Evolutionary conservation across 1,140 invertebrate genomes (phyloP).

Genomic region (Pseudomyrmex sp.): DNA sequence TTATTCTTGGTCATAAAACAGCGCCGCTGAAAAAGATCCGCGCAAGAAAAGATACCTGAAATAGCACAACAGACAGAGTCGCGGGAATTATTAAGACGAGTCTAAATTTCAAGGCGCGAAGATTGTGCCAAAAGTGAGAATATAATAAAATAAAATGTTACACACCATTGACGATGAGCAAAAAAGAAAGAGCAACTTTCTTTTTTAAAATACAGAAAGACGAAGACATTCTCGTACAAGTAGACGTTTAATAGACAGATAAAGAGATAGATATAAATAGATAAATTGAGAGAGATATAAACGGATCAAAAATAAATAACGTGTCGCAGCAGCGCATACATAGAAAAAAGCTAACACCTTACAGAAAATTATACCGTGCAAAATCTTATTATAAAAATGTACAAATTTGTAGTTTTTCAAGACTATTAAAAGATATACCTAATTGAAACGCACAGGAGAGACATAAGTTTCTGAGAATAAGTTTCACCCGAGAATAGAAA

Average conservation of each 20-base stretch:
- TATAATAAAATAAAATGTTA: not conserved
- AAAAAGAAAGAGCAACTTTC: not conserved
- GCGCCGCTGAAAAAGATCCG: not conserved
- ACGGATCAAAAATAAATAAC: conserved; percentile 27
- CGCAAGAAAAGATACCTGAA: not conserved
- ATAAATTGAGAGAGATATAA: conserved; percentile 21
- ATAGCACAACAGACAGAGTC: not conserved
- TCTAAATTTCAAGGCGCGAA: not conserved
- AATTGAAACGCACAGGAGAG: not conserved
- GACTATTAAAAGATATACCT: conserved; percentile 10
- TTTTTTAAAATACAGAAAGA: not conserved
- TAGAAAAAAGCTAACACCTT: not conserved
- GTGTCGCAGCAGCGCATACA: not conserved
- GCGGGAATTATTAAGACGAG: not conserved
- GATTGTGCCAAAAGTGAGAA: not conserved
- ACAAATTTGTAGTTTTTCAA: not conserved
- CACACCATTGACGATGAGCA: not conserved
- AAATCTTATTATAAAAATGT: conserved; percentile 22
- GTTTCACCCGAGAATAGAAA: conserved; percentile 25
- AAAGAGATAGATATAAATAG: conserved; percentile 6
- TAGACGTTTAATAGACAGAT: not conserved
- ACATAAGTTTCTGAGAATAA: conserved; percentile 16
- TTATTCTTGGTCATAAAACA: conserved; percentile 23
- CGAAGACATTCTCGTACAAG: not conserved
- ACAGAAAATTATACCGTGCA: not conserved